Conservation (phyloP, 2,797 vertebrate species). For the Hypotaenidia okinawae region DNA sequence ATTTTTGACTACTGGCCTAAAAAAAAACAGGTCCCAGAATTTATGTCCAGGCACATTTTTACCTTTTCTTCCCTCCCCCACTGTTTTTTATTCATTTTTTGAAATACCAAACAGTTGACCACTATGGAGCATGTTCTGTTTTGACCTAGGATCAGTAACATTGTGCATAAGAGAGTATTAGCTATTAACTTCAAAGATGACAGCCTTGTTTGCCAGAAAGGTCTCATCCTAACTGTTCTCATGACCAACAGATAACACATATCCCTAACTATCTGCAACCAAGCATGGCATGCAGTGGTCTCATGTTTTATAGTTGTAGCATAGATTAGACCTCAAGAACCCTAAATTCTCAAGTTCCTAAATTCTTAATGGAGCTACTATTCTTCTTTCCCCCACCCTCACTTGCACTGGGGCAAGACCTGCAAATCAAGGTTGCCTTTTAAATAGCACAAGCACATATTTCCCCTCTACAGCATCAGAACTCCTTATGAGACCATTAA, state of each 20-base stretch:
- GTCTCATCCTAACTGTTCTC: neutral
- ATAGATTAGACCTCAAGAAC: neutral
- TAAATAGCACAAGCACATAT: neutral
- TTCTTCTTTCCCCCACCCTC: neutral
- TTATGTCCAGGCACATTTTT: neutral
- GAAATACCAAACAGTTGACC: neutral
- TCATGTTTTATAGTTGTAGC: neutral
- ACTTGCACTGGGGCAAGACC: neutral
- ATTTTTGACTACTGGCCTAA: constrained; percentile 6
- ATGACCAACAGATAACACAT: neutral
- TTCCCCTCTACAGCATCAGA: neutral
- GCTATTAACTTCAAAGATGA: neutral
- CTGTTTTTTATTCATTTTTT: neutral
- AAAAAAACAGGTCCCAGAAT: neutral
- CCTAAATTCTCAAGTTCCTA: neutral
- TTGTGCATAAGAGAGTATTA: neutral
- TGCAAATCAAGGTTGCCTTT: neutral
- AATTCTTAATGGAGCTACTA: neutral
- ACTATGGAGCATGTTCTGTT: neutral
- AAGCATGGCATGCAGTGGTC: neutral
- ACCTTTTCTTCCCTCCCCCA: neutral
- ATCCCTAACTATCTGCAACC: neutral
- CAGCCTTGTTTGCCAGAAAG: neutral
- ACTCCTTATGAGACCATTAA: neutral
- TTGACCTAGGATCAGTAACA: neutral